Conservation (phyloP, 2,888 invertebrate species). For the Brenthis hecate region DNA sequence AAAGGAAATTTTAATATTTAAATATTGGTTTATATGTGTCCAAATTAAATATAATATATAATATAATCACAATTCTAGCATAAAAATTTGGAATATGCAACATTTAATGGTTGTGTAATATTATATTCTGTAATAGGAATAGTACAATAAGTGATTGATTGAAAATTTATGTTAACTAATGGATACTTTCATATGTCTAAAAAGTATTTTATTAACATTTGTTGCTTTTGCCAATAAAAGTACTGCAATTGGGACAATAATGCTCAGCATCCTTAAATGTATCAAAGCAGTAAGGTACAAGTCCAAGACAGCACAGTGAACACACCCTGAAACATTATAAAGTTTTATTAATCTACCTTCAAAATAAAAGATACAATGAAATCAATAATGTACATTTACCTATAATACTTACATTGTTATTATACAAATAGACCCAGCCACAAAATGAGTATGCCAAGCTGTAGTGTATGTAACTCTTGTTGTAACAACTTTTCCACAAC, state of each 20-base stretch:
- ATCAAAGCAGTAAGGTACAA: slow-evolving; percentile 77
- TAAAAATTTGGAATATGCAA: no score
- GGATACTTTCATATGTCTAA: slow-evolving; percentile 16
- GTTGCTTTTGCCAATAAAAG: slow-evolving; percentile 74
- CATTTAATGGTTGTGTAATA: no score
- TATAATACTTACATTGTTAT: slow-evolving; percentile 69
- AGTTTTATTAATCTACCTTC: slow-evolving; percentile 2
- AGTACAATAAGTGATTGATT: not conserved
- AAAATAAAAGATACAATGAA: not conserved
- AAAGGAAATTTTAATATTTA: no score
- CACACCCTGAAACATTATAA: slow-evolving; percentile 65
- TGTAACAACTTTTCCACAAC: slow-evolving; percentile 73
- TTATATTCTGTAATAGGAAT: not conserved
- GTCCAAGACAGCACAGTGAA: slow-evolving; percentile 74
- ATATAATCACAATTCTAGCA: no score
- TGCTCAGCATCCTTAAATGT: slow-evolving; percentile 79
- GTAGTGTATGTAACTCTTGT: slow-evolving; percentile 76
- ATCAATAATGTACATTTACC: no score
- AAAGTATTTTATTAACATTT: slow-evolving; percentile 59
- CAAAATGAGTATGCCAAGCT: slow-evolving; percentile 77
- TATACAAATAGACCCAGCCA: slow-evolving; percentile 74
- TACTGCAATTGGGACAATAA: slow-evolving; percentile 77
- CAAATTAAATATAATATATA: no score
- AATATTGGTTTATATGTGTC: no score
- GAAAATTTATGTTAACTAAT: not conserved